phyloP scores from a whole-genome alignment of 2,113 vertebrate species.

The Apus apus region DNA sequence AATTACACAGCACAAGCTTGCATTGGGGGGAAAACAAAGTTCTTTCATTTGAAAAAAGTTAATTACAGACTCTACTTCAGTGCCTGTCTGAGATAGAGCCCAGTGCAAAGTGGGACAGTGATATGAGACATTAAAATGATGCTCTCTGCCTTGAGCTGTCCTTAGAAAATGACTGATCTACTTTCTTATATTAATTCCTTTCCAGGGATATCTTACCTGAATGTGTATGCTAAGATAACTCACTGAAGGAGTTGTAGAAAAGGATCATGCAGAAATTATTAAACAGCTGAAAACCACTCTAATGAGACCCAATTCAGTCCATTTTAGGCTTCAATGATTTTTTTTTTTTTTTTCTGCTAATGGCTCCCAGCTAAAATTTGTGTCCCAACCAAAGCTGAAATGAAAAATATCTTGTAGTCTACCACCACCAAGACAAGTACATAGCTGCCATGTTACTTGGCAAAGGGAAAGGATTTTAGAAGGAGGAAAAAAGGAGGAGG shows the following conservation, averaged over 20 bases:
- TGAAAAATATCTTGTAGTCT: background rate
- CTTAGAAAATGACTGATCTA: background rate
- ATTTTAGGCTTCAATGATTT: background rate
- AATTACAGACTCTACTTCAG: background rate
- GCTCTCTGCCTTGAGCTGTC: background rate
- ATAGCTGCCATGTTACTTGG: conserved; percentile 34
- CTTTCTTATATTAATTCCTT: background rate
- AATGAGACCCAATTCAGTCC: background rate
- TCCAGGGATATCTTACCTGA: background rate
- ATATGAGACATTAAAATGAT: background rate
- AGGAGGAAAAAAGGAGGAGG: conserved; percentile 4
- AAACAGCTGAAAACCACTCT: background rate
- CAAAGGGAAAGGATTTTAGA: conserved; percentile 1
- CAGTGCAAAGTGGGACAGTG: background rate
- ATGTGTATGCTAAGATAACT: background rate
- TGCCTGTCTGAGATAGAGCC: background rate
- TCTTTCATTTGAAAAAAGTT: background rate
- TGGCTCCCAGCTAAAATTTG: background rate
- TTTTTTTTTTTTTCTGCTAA: background rate
- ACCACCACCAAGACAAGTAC: conserved; percentile 12
- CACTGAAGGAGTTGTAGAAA: background rate
- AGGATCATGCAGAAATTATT: background rate
- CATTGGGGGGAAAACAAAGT: background rate
- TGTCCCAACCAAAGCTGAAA: background rate
- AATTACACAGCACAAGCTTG: background rate